phyloP scores from a whole-genome alignment of 2,797 vertebrate species.

The Lagodon rhomboides region DNA sequence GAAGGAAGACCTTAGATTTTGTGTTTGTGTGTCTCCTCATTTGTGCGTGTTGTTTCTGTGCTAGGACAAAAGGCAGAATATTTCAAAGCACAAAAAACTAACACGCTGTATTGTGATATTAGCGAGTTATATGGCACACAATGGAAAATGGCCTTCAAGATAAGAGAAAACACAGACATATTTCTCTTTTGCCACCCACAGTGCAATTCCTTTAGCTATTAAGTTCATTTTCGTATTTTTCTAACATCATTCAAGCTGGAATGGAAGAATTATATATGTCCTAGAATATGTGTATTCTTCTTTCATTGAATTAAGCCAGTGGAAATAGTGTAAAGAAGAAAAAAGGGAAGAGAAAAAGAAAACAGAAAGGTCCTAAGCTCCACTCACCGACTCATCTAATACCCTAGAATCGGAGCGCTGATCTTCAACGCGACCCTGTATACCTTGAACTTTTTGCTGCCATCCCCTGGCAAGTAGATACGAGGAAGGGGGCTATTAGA shows the following conservation, averaged over 20 bases:
- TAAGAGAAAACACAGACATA: constrained; percentile 14
- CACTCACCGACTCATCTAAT: constrained; percentile 22
- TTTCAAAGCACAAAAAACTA: neutral
- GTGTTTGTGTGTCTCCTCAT: constrained; percentile 29
- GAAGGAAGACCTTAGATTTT: constrained; percentile 48
- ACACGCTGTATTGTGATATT: neutral
- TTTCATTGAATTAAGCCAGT: neutral
- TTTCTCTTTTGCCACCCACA: constrained; percentile 15
- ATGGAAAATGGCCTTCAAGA: constrained; percentile 15
- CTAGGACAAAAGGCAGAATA: constrained; percentile 5
- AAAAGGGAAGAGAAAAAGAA: neutral
- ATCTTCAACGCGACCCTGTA: constrained; percentile 84
- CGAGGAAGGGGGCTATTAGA: constrained; percentile 51
- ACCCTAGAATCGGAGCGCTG: constrained; percentile 60
- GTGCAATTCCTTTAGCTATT: constrained; percentile 24
- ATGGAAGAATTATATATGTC: neutral
- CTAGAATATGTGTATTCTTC: neutral
- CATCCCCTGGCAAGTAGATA: constrained; percentile 69
- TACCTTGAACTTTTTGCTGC: constrained; percentile 77
- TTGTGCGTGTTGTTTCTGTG: constrained; percentile 17
- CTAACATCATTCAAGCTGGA: neutral
- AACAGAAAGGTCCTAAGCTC: constrained; percentile 1
- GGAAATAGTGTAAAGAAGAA: neutral
- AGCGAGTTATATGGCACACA: neutral
- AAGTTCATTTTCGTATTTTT: constrained; percentile 22